A percentile compares a stretch with the other conserved stretches of the same genome.
Evolutionary conservation across 2,888 invertebrate species (phyloP).

Genomic region (Platycheirus rosarum): DNA sequence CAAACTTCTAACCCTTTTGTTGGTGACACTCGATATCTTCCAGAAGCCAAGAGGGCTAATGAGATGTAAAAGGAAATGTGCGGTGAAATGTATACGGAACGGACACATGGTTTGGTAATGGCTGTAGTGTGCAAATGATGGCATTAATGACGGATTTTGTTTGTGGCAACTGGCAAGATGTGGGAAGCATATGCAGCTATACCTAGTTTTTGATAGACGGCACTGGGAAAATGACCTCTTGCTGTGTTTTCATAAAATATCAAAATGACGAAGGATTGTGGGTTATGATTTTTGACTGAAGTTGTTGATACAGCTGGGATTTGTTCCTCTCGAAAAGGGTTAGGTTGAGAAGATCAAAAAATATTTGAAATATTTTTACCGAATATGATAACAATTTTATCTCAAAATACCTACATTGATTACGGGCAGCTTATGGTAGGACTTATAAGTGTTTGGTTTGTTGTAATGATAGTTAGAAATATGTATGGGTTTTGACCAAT

Average conservation of each 20-base stretch:
- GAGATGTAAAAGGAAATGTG: slow-evolving; percentile 68
- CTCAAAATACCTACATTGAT: too few species aligned
- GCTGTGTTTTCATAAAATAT: background rate
- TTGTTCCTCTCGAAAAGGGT: background rate
- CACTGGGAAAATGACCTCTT: slow-evolving; percentile 47
- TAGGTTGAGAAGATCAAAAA: background rate
- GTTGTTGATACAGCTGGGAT: slow-evolving; percentile 54
- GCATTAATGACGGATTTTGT: slow-evolving; percentile 18
- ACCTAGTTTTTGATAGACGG: slow-evolving; percentile 30
- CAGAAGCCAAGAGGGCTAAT: slow-evolving; percentile 69
- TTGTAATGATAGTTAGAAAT: too few species aligned
- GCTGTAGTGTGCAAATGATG: slow-evolving; percentile 47
- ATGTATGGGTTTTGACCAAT: too few species aligned
- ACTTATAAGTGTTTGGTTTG: too few species aligned
- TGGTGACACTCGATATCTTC: slow-evolving; percentile 58
- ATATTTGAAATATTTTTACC: background rate
- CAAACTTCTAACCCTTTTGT: slow-evolving; percentile 57
- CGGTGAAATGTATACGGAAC: slow-evolving; percentile 52
- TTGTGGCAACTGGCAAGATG: too few species aligned
- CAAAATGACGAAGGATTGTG: slow-evolving; percentile 28
- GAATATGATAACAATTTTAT: background rate
- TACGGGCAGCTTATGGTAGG: too few species aligned
- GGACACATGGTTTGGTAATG: slow-evolving; percentile 26
- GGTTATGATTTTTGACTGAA: background rate
- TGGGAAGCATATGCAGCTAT: background rate